A percentile compares a stretch with the other conserved stretches of the same genome.
Evolutionary conservation across 2,797 vertebrate genomes (phyloP).

Genomic region (Catamblyrhynchus diadema): DNA sequence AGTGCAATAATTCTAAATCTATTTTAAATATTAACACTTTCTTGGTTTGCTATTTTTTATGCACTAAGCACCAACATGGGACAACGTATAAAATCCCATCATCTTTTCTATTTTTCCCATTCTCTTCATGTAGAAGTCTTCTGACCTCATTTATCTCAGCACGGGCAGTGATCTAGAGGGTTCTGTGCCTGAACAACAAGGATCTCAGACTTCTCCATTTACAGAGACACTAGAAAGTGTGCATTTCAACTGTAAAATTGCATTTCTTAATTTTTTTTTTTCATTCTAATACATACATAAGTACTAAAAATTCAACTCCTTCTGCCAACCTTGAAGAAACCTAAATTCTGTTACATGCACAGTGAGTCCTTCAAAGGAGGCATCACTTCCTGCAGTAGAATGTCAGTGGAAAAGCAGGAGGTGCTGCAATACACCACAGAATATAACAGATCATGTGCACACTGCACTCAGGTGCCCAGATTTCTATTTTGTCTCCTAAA

Average conservation of each 20-base stretch:
- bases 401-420: not conserved
- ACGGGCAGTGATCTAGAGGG: not conserved
- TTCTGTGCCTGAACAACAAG: not conserved
- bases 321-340: not conserved
- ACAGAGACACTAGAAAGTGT: not conserved
- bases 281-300: not conserved
- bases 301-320: not conserved
- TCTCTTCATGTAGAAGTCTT: not conserved
- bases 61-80: not conserved
- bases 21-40: not conserved
- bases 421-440: not conserved
- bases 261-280: not conserved
- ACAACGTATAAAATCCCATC: not conserved
- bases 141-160: not conserved
- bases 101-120: not conserved
- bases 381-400: not conserved
- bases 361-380: not conserved
- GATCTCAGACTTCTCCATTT: not conserved
- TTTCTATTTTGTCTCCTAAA: not conserved
- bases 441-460: not conserved
- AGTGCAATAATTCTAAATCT: not conserved
- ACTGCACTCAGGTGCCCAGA: not conserved
- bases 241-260: not conserved
- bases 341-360: not conserved
- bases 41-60: not conserved